Conservation (phyloP, 2,888 invertebrate species). For the Xestia xanthographa region DNA sequence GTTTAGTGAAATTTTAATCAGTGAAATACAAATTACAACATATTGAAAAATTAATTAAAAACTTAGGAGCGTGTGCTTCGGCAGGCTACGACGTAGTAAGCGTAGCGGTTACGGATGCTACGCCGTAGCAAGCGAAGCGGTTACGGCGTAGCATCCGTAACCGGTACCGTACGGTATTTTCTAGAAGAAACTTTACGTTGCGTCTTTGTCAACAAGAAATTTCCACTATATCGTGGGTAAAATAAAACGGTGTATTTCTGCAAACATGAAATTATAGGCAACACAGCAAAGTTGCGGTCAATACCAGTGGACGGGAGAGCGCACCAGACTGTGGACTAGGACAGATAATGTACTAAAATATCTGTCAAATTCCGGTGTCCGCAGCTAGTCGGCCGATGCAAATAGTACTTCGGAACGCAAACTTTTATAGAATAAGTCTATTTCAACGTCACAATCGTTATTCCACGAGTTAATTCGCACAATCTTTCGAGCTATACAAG, state of each 20-base stretch:
- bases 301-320: not conserved
- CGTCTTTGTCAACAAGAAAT: too few species aligned
- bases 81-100: constrained; percentile 20
- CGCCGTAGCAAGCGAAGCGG: constrained; percentile 18
- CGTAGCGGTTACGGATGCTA: not conserved
- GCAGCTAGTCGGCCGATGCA: not conserved
- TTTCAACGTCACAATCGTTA: not conserved
- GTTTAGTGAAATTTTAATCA: not conserved
- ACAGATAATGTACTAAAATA: not conserved
- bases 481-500: not conserved
- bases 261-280: not conserved
- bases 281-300: not conserved
- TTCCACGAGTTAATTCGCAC: not conserved
- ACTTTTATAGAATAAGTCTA: not conserved
- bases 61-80: not conserved
- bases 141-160: too few species aligned
- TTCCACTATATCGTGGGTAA: not conserved
- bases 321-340: not conserved
- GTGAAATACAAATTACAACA: not conserved
- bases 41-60: not conserved
- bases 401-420: not conserved
- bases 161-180: too few species aligned
- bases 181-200: too few species aligned
- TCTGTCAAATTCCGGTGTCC: not conserved
- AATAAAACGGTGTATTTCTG: not conserved